Conservation (phyloP, 2,888 invertebrate species). For the Galerucella calmariensis region DNA sequence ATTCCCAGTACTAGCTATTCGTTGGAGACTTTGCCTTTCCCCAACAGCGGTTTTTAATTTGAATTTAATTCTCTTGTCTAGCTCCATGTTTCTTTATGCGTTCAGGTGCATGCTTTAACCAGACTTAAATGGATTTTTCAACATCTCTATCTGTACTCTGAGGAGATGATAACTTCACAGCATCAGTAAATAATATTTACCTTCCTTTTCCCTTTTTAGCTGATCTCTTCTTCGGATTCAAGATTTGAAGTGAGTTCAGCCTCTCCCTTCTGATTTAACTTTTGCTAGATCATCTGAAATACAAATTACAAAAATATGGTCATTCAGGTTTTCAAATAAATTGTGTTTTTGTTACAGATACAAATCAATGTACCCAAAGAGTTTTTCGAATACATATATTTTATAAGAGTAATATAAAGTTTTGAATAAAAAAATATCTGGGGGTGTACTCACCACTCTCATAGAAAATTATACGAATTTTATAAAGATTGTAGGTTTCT, state of each 20-base stretch:
- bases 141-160: too few relatives aligned
- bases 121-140: too few relatives aligned
- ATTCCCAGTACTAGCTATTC: too few relatives aligned
- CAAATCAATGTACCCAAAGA: neutral
- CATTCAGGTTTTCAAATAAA: neutral
- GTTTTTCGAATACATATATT: too few relatives aligned
- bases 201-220: neutral
- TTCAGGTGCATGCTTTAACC: too few relatives aligned
- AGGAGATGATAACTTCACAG: too few relatives aligned
- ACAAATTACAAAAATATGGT: neutral
- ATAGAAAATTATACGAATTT: neutral
- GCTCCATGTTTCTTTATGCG: too few relatives aligned
- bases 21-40: too few relatives aligned
- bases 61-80: too few relatives aligned
- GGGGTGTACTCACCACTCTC: neutral
- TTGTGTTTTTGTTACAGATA: neutral
- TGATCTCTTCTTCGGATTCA: neutral
- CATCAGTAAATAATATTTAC: too few relatives aligned
- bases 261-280: neutral
- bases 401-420: too few relatives aligned
- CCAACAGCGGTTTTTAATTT: too few relatives aligned
- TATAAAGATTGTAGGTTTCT: slow-evolving; percentile 17
- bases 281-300: slow-evolving; percentile 11
- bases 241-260: slow-evolving; percentile 2
- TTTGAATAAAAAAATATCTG: neutral